These are phyloP conservation scores for Hymenopus coronatus DNA, from an alignment of 2,888 invertebrate species.

Conservation along the genomic window DNA sequence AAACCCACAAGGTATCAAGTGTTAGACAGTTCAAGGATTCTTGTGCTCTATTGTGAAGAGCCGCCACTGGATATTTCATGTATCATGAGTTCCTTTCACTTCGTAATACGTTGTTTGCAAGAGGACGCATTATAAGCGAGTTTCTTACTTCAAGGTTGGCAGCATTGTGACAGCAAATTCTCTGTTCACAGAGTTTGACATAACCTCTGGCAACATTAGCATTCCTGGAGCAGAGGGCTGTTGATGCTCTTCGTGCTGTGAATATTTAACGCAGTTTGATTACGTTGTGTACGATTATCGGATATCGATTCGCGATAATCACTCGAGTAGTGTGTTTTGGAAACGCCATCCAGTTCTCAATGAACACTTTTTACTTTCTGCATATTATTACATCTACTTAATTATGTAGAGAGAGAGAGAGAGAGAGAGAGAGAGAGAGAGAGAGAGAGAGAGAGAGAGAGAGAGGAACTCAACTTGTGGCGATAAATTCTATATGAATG, in stretches of 20 bases:
- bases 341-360: background rate
- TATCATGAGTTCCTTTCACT: too few species aligned
- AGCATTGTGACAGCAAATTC: background rate
- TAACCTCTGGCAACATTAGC: background rate
- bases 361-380: background rate
- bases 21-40: too few species aligned
- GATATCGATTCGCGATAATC: background rate
- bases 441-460: too few species aligned
- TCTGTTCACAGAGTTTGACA: background rate
- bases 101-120: too few species aligned
- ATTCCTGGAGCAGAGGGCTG: background rate
- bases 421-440: too few species aligned
- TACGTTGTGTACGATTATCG: background rate
- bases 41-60: too few species aligned
- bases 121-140: too few species aligned
- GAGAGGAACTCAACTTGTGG: too few species aligned
- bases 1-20: too few species aligned
- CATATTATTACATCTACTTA: background rate
- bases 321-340: background rate
- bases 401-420: constrained; percentile 20
- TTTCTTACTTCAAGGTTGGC: background rate
- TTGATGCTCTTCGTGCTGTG: background rate
- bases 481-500: too few species aligned
- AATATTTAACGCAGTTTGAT: background rate
- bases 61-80: too few species aligned